Percentiles rank a stretch among this genome's conserved stretches.
These are phyloP conservation scores for Eulacestoma nigropectus DNA, from an alignment of 2,113 vertebrate species.

Conservation along the genomic window DNA sequence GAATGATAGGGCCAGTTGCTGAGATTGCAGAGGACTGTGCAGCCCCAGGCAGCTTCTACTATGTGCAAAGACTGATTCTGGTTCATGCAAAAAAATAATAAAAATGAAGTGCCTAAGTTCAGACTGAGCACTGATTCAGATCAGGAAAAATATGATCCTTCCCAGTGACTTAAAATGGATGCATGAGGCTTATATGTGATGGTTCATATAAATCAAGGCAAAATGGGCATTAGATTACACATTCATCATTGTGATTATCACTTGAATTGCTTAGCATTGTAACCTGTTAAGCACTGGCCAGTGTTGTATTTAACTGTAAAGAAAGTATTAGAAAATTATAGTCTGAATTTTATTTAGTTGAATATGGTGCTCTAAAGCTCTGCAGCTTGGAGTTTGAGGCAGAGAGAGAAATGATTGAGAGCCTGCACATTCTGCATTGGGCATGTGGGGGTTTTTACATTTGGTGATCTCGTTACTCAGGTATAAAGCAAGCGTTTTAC, in stretches of 20 bases:
- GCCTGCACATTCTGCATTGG: background rate
- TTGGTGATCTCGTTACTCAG: background rate
- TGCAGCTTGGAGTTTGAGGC: background rate
- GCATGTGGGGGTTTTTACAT: background rate
- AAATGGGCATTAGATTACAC: background rate
- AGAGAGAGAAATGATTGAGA: background rate
- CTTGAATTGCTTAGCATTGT: background rate
- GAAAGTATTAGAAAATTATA: background rate
- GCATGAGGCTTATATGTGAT: rapidly evolving
- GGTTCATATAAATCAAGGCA: background rate
- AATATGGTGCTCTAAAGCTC: background rate
- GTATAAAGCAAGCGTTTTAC: background rate
- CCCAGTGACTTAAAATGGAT: background rate
- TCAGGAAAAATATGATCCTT: background rate
- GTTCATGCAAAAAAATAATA: background rate
- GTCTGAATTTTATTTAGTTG: background rate
- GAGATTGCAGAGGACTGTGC: background rate
- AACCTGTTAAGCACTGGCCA: background rate
- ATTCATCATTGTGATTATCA: background rate
- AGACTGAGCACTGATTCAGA: background rate
- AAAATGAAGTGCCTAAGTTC: background rate
- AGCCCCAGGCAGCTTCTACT: background rate
- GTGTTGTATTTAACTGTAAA: background rate
- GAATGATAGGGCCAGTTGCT: background rate
- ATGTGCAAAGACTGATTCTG: background rate